A percentile compares a stretch with the other conserved stretches of the same genome.
These are phyloP conservation scores for Maccullochella peelii DNA, from an alignment of 2,113 vertebrate genomes.

Conservation along the genomic window DNA sequence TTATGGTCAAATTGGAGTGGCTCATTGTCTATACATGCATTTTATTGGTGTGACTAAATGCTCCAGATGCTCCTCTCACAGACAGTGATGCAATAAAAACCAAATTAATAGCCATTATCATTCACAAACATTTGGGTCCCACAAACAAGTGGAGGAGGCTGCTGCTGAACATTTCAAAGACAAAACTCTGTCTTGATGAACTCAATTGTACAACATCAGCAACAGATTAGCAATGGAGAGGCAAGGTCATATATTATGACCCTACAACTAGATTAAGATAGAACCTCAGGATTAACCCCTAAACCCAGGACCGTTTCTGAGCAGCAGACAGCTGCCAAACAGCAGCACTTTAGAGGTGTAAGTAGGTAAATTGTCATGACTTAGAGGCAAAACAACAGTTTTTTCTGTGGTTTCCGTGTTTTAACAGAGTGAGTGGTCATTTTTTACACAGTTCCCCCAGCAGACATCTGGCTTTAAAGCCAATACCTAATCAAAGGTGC, in stretches of 20 bases:
- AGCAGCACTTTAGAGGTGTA: no score
- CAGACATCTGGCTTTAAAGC: no score
- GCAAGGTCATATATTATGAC: neutral
- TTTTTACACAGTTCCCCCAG: no score
- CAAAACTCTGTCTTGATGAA: constrained; percentile 38
- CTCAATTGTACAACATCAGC: constrained; percentile 1
- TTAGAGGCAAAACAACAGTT: no score
- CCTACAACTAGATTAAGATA: neutral
- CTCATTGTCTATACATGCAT: constrained; percentile 71
- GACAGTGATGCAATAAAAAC: constrained; percentile 70
- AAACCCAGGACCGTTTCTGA: neutral
- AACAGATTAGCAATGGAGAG: constrained; percentile 12
- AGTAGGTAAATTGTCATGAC: no score
- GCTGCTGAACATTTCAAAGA: constrained; percentile 56
- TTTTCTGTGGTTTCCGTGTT: no score
- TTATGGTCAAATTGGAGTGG: constrained; percentile 72
- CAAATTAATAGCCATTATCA: constrained; percentile 75
- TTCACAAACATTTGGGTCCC: constrained; percentile 72
- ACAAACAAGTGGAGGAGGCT: constrained; percentile 71
- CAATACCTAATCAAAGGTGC: no score
- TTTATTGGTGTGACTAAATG: constrained; percentile 74
- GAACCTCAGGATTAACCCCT: neutral
- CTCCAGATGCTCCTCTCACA: constrained; percentile 74
- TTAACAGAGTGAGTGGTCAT: no score
- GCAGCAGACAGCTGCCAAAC: no score